Conservation (phyloP, 2,797 vertebrate genomes). For the Synanceia verrucosa region DNA sequence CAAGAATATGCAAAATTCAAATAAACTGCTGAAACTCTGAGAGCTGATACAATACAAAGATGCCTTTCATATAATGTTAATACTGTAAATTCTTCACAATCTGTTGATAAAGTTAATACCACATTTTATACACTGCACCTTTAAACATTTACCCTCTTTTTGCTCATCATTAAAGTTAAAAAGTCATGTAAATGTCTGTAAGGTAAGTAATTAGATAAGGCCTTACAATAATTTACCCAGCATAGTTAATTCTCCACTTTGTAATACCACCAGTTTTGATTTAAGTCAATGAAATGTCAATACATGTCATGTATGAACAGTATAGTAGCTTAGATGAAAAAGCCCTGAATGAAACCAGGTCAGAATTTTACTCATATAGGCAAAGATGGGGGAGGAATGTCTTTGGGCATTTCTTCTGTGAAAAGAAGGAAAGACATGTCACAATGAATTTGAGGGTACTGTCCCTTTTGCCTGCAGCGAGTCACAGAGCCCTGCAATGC, state of each 20-base stretch:
- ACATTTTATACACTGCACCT: no score
- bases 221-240: background rate
- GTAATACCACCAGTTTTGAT: background rate
- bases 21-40: no score
- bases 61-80: no score
- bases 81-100: no score
- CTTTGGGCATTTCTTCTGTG: constrained; percentile 63
- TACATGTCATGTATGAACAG: constrained; percentile 30
- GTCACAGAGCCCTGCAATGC: constrained; percentile 33
- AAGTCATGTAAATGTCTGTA: background rate
- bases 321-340: constrained; percentile 26
- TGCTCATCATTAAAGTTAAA: background rate
- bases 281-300: constrained; percentile 38
- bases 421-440: constrained; percentile 65
- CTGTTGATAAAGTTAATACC: no score
- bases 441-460: constrained; percentile 68
- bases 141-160: background rate
- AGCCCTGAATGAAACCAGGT: constrained; percentile 70
- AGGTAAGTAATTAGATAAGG: no score
- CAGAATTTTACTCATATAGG: constrained; percentile 55
- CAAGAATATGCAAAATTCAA: no score
- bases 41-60: no score
- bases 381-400: constrained; percentile 59
- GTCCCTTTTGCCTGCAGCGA: constrained; percentile 61
- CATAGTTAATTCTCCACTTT: background rate